phyloP scores from a whole-genome alignment of 2,797 vertebrate genomes.

The Ptychadena robeensis region DNA sequence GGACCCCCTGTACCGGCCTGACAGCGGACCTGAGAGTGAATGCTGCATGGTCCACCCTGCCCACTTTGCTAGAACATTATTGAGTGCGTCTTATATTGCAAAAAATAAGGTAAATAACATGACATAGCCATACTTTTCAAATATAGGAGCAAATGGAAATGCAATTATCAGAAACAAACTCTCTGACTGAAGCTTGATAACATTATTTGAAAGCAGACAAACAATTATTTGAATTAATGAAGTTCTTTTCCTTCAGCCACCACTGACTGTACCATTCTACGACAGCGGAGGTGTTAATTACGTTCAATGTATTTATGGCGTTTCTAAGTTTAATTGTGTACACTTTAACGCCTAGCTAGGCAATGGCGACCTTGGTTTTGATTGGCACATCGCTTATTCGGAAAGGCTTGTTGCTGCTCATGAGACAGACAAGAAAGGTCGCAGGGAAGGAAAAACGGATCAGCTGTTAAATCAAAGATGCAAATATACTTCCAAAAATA shows the following conservation, averaged over 20 bases:
- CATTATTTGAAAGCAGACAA: neutral
- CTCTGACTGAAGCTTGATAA: neutral
- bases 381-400: neutral
- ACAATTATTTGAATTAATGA: neutral
- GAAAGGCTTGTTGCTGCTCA: neutral
- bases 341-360: neutral
- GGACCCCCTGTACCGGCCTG: too few relatives aligned
- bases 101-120: too few relatives aligned
- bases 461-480: slow-evolving; percentile 4
- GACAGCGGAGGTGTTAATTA: slow-evolving; percentile 20
- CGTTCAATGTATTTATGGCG: neutral
- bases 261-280: neutral
- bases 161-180: neutral
- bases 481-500: slow-evolving; percentile 21
- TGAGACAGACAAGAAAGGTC: neutral
- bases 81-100: too few relatives aligned
- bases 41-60: too few relatives aligned
- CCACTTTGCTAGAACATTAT: too few relatives aligned
- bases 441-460: neutral
- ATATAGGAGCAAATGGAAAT: neutral
- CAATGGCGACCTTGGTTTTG: neutral
- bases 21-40: too few relatives aligned
- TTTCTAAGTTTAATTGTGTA: neutral
- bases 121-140: neutral
- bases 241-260: neutral